phyloP scores from a whole-genome alignment of 2,113 vertebrate species.

The Tretioscincus oriximinensis region DNA sequence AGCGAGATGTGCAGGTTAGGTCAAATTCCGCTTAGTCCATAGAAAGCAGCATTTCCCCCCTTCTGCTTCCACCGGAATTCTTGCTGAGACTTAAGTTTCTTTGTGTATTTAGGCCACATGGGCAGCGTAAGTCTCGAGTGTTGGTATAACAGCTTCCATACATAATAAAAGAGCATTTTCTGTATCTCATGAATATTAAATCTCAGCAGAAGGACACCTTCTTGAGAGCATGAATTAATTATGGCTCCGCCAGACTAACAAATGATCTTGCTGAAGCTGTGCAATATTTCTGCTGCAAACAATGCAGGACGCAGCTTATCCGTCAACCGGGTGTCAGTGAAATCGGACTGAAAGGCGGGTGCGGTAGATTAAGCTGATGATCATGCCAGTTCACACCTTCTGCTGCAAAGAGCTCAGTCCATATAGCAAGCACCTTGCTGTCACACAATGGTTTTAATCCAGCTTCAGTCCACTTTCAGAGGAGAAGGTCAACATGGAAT shows the following conservation, averaged over 20 bases:
- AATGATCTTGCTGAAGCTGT: neutral
- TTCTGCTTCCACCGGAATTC: neutral
- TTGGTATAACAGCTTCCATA: neutral
- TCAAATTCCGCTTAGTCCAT: neutral
- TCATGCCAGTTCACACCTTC: neutral
- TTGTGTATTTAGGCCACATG: neutral
- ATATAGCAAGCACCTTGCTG: neutral
- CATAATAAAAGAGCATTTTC: conserved; percentile 16
- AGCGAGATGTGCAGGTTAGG: neutral
- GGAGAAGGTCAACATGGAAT: too few relatives aligned
- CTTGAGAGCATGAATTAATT: neutral
- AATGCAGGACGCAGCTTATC: neutral
- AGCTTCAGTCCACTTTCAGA: too few relatives aligned
- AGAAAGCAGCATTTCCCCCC: neutral
- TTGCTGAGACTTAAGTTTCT: neutral
- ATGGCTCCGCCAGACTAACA: neutral
- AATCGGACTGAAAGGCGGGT: neutral
- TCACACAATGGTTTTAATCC: too few relatives aligned
- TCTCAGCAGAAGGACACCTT: neutral
- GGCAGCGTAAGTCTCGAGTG: neutral
- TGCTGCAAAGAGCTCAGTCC: neutral
- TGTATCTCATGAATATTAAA: conserved; percentile 18
- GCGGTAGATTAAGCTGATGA: neutral
- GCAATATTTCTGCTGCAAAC: conserved; percentile 2
- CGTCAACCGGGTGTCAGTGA: neutral